Conservation (phyloP, 2,113 vertebrate genomes). For the Tautogolabrus adspersus region DNA sequence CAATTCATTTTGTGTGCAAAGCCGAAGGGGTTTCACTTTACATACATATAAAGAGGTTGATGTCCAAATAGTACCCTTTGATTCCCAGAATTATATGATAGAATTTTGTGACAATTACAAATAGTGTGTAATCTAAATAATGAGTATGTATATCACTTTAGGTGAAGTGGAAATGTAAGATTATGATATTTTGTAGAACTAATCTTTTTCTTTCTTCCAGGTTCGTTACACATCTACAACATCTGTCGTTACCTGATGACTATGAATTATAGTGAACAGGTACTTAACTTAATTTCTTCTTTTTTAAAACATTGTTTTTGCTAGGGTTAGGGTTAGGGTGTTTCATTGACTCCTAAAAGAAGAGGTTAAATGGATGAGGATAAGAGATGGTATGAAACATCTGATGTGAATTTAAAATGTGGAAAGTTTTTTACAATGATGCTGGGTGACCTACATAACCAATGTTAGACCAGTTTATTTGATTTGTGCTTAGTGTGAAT, state of each 20-base stretch:
- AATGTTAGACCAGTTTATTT: too few species aligned
- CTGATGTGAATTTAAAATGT: too few species aligned
- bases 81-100: background rate
- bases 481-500: too few species aligned
- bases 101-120: too few species aligned
- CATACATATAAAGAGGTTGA: background rate
- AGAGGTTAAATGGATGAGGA: too few species aligned
- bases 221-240: constrained; percentile 90
- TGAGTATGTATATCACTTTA: background rate
- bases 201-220: constrained; percentile 74
- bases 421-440: background rate
- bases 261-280: constrained; percentile 88
- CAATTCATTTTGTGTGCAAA: background rate
- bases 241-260: constrained; percentile 94
- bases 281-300: constrained; percentile 71
- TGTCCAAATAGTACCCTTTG: background rate
- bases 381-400: background rate
- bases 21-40: background rate
- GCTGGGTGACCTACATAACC: too few species aligned
- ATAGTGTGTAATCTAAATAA: too few species aligned
- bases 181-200: background rate
- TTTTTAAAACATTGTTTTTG: too few species aligned
- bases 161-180: background rate
- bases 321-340: too few species aligned
- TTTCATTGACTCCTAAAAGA: too few species aligned